Base-by-base conservation (phyloP, 2,113 vertebrate species). In the Pyxicephalus adspersus region DNA sequence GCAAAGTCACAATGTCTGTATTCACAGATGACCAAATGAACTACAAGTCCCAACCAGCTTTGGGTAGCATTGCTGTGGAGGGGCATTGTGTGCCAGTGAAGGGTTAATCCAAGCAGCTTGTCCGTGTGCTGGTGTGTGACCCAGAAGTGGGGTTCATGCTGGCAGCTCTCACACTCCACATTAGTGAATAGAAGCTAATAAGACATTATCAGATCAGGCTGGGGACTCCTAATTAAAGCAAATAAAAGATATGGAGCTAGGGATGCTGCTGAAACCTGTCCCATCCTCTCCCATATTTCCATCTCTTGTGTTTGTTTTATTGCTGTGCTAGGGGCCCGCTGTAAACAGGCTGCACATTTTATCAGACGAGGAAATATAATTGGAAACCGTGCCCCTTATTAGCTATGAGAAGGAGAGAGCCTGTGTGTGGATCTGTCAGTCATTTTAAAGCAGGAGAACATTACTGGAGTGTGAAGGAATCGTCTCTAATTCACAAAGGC, bases 181-280 rank as follows among this genome's bases (percentile, higher is more conserved):
- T 92, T 92, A 92, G 89, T 91, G 91, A 94, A 92, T 92, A 90
- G 91, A 94, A 92, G 92, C 91, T 96, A 96, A 97, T 96, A 94
- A 95, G 95, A 92, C 92, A 92, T 92, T 92, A 94, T 94, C 92
- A 92, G 92, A 91, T 92, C 91, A 88, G 94, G 94, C 95, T 73
- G 92, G 86, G 94, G 95, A 94, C 92, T 91, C 89, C 94, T 96
- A 95, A 96, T 97, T 97, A 96, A 95, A 96, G 94, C 93, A 95
- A 93, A 95, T 94, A 94, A 95, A 94, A 94, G 92, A 81, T 70
- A 82, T 29, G 6, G 28, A 55, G 83, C 86, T 77, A 52, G 83
- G 77, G 83, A 84, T 81, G 64, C 84, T 90, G 87, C 93, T 93
- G 84, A 51, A n/a, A 19, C 23, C 4, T 16, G 4, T 50, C 65